A percentile compares a stretch with the other conserved stretches of the same genome.
Conservation (phyloP, 1,140 invertebrate species). For the Cheumatopsyche charites region DNA sequence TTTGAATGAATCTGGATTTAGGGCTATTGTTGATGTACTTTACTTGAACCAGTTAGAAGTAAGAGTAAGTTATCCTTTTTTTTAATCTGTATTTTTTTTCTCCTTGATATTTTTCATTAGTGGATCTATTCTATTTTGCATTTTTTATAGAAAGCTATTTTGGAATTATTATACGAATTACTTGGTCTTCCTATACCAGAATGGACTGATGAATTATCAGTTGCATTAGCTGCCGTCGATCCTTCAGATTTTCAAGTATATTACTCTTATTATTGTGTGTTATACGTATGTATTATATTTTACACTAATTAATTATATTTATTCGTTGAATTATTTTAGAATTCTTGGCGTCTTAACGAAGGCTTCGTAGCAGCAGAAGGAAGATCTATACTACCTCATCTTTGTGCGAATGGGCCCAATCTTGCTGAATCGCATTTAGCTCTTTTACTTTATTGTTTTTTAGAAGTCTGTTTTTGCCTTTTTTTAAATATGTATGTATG, state of each 20-base stretch:
- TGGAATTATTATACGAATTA: conserved; percentile 90
- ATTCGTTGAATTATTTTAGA: conserved; percentile 58
- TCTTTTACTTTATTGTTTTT: conserved; percentile 85
- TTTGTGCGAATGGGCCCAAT: conserved; percentile 84
- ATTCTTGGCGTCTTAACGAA: conserved; percentile 86
- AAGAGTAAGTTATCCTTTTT: conserved; percentile 66
- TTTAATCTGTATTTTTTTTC: not conserved
- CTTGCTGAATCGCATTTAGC: conserved; percentile 89
- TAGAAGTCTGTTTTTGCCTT: conserved; percentile 62
- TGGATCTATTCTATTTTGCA: not conserved
- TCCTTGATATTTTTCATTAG: not conserved
- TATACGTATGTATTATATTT: not conserved
- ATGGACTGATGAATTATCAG: conserved; percentile 90
- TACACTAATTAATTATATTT: not conserved
- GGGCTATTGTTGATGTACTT: conserved; percentile 84
- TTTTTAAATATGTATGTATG: not conserved
- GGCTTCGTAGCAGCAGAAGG: conserved; percentile 93
- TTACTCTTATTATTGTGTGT: not conserved
- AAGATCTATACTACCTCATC: conserved; percentile 77
- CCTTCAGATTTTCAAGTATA: conserved; percentile 71
- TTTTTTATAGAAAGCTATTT: conserved; percentile 76
- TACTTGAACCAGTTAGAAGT: conserved; percentile 89
- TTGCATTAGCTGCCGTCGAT: conserved; percentile 85
- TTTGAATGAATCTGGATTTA: conserved; percentile 71
- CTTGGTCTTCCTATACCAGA: conserved; percentile 82